Base-by-base conservation (phyloP, 1,140 invertebrate species). In the Heliconius nattereri region DNA sequence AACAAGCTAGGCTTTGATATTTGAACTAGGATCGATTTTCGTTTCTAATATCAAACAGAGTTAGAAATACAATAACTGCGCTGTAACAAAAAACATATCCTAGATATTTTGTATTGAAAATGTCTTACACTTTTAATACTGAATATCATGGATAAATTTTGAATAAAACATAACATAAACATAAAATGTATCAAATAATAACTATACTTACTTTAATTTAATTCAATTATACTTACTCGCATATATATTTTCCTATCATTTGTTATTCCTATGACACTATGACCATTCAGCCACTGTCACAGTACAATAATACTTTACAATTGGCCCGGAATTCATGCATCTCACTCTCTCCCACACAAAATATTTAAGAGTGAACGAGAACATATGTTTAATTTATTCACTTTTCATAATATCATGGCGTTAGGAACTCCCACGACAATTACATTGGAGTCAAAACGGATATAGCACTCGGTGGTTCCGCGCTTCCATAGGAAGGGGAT, bases 391-490 rank as follows among this genome's bases (percentile, higher is more conserved):
- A 88, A 88, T 83, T 88, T 71, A 80, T 84, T 52, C 84, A 83
- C 75, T 85, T 86, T 83, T 84, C 82, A 78, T 86, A 80, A 82
- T 16, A 66, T 78, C 81, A 54, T 71, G 77, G 60, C 29, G 77
- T 78, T 79, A 78, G 79, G 76, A 78, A 82, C 83, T 91, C 90
- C 87, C 90, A 92, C 89, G 90, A 85, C 84, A 87, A 91, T 92
- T 89, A 90, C 83, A 83, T 83, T 75, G 78, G 85, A 89, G 88
- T 89, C 86, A 89, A 90, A 89, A 86, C 89, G 91, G 91, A 92
- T 89, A 86, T 78, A 79, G 86, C 29, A 29, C 11, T 79, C 57
- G 86, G 86, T 85, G 85, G 86, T 85, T 80, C 80, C 79, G 73
- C 76, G 40, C 60, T 66, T 66, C 35, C 40, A 66, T 78, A 79